These are phyloP conservation scores for Hypothenemus hampei DNA, from an alignment of 1,140 invertebrate species.

Conservation along the genomic window DNA sequence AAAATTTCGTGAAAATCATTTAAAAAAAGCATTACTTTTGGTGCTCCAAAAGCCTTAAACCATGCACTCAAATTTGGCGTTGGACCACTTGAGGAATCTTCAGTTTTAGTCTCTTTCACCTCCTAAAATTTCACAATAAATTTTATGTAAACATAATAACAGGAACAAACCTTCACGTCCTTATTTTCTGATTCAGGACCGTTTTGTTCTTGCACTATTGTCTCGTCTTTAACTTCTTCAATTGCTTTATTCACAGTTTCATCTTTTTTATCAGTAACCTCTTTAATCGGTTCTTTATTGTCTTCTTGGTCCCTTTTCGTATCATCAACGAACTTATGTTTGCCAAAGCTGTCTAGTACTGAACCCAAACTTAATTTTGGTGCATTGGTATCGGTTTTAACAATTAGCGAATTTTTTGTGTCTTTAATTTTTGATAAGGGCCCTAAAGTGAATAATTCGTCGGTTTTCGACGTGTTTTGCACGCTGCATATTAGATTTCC, in stretches of 20 bases:
- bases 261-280: not conserved
- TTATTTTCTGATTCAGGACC: not conserved
- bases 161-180: not conserved
- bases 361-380: slow-evolving; percentile 77
- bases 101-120: slow-evolving; percentile 17
- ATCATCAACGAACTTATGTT: slow-evolving; percentile 53
- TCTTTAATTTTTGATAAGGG: slow-evolving; percentile 47
- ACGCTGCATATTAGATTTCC: slow-evolving; percentile 67
- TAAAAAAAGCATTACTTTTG: slow-evolving; percentile 50
- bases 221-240: slow-evolving; percentile 33
- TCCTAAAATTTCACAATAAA: slow-evolving; percentile 7
- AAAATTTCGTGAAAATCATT: too few relatives aligned
- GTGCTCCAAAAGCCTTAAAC: slow-evolving; percentile 85
- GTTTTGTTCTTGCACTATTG: slow-evolving; percentile 11
- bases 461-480: slow-evolving; percentile 48
- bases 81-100: slow-evolving; percentile 42
- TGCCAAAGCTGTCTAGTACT: slow-evolving; percentile 63
- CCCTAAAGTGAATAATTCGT: slow-evolving; percentile 48
- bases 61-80: slow-evolving; percentile 84
- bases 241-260: too few relatives aligned
- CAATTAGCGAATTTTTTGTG: slow-evolving; percentile 53
- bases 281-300: too few relatives aligned
- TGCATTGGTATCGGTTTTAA: slow-evolving; percentile 56
- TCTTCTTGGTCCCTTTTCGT: slow-evolving; percentile 47
- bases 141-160: too few relatives aligned